Evolutionary conservation across 2,797 vertebrate genomes (phyloP).

Genomic region (Pipistrellus pygmaeus): DNA sequence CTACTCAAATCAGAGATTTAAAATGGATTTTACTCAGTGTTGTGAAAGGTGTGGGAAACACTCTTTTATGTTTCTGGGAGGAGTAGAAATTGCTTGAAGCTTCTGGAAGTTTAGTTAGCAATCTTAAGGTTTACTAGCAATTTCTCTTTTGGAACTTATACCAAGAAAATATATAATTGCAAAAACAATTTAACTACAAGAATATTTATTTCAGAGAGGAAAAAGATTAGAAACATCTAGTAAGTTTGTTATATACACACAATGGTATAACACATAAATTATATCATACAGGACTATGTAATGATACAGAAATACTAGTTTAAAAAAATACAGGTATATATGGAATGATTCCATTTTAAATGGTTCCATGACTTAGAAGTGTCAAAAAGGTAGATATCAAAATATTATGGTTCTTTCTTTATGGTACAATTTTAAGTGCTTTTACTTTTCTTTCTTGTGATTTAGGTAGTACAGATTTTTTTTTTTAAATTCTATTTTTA

Average conservation of each 20-base stretch:
- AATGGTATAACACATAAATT: background rate
- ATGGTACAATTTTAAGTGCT: background rate
- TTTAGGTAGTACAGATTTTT: slow-evolving; percentile 2
- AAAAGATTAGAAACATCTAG: slow-evolving; percentile 6
- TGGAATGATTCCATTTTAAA: slow-evolving; percentile 1
- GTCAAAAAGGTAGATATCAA: background rate
- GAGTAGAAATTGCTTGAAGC: background rate
- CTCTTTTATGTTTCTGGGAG: background rate
- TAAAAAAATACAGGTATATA: background rate
- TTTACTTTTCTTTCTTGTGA: slow-evolving; percentile 49
- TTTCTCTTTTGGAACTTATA: background rate
- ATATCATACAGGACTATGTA: background rate
- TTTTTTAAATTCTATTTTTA: background rate
- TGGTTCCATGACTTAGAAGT: background rate
- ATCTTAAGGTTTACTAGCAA: background rate
- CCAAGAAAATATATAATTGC: background rate
- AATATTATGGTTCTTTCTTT: background rate
- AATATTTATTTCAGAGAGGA: background rate
- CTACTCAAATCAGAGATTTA: background rate
- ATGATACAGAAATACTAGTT: background rate
- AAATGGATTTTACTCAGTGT: background rate
- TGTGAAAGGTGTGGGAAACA: background rate
- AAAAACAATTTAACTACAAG: background rate
- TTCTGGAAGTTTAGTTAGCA: background rate
- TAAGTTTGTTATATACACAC: background rate